phyloP scores from a whole-genome alignment of 1,140 invertebrate species.

The Pararge aegeria region DNA sequence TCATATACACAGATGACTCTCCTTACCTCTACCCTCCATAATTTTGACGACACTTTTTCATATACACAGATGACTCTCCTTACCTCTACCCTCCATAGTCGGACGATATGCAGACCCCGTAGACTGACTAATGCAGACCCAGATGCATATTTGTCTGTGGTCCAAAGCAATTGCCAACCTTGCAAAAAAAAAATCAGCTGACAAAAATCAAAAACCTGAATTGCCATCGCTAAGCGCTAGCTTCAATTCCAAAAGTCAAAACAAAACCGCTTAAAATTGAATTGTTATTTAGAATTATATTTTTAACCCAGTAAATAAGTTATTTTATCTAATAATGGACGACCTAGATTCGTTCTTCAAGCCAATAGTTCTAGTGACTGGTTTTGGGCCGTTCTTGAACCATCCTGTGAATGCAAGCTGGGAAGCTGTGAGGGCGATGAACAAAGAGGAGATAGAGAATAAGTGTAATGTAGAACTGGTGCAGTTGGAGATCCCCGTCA shows the following conservation, averaged over 20 bases:
- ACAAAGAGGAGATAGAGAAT: slow-evolving; percentile 69
- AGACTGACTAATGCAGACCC: too few relatives aligned
- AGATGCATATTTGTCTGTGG: too few relatives aligned
- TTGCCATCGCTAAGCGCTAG: neutral
- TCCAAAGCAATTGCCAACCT: slow-evolving; percentile 33
- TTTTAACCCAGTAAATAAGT: too few relatives aligned
- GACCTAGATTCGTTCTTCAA: slow-evolving; percentile 58
- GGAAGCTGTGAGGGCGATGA: slow-evolving; percentile 85
- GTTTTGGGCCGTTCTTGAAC: slow-evolving; percentile 87
- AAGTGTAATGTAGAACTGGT: slow-evolving; percentile 80
- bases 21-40: too few relatives aligned
- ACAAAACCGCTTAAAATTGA: neutral
- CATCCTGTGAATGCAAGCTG: slow-evolving; percentile 88
- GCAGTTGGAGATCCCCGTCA: slow-evolving; percentile 83
- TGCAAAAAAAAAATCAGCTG: slow-evolving; percentile 47
- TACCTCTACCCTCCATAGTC: too few relatives aligned
- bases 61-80: too few relatives aligned
- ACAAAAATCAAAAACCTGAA: slow-evolving; percentile 31
- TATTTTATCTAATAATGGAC: slow-evolving; percentile 33
- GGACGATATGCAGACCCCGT: too few relatives aligned
- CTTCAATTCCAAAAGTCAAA: neutral
- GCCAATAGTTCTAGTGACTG: slow-evolving; percentile 81
- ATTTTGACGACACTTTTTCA: too few relatives aligned
- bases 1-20: too few relatives aligned
- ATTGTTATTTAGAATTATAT: too few relatives aligned